These are phyloP conservation scores for Malacosoma neustria DNA, from an alignment of 2,888 invertebrate genomes.

Conservation along the genomic window DNA sequence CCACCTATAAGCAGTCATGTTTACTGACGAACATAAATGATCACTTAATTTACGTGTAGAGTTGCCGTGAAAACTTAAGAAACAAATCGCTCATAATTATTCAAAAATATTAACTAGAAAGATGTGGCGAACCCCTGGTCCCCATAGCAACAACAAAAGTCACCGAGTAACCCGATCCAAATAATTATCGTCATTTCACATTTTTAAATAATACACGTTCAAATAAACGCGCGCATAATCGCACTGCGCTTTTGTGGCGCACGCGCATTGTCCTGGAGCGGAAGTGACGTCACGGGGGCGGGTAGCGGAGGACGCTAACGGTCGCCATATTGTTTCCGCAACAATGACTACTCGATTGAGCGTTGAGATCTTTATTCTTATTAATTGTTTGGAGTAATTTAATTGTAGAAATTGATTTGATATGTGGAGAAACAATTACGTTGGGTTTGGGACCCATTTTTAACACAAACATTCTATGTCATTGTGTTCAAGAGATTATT, in stretches of 20 bases:
- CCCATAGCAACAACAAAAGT: slow-evolving; percentile 19
- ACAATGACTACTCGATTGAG: slow-evolving; percentile 22
- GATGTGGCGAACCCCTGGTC: slow-evolving; percentile 17
- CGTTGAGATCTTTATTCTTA: slow-evolving; percentile 1
- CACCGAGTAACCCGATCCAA: slow-evolving; percentile 46
- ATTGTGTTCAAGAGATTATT: too few species aligned
- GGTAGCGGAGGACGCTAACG: slow-evolving; percentile 21
- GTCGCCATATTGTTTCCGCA: slow-evolving; percentile 33
- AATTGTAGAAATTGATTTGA: too few species aligned
- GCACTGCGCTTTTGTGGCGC: slow-evolving; percentile 65
- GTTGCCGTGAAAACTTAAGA: too few species aligned
- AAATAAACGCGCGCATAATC: slow-evolving; percentile 17
- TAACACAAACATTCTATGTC: too few species aligned
- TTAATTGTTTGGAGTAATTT: slow-evolving; percentile 2
- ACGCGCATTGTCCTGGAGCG: slow-evolving; percentile 34
- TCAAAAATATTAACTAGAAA: too few species aligned
- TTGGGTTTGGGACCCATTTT: too few species aligned
- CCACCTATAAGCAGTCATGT: too few species aligned
- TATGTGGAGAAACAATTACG: too few species aligned
- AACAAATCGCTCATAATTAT: too few species aligned
- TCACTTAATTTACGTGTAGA: too few species aligned
- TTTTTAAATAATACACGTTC: neutral
- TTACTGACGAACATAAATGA: too few species aligned
- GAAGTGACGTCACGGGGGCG: slow-evolving; percentile 39
- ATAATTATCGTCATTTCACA: slow-evolving; percentile 31